These are phyloP conservation scores for Forbesichthys agassizii DNA, from an alignment of 2,113 vertebrate species.

Conservation along the genomic window DNA sequence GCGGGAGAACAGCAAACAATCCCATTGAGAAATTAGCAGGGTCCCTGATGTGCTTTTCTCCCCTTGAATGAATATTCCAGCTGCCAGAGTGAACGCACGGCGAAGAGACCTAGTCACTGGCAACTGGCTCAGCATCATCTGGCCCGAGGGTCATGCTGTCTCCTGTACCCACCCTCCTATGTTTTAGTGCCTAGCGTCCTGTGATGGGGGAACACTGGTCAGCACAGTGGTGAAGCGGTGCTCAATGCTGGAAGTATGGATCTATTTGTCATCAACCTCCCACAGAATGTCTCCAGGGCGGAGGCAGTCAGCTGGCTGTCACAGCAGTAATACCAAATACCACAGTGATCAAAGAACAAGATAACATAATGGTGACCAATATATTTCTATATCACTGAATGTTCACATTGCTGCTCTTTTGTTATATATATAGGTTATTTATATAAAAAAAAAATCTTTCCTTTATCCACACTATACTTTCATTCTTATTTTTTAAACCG, in stretches of 20 bases:
- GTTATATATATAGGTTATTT: too few species aligned
- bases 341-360: slow-evolving; percentile 15
- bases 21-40: slow-evolving; percentile 76
- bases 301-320: not conserved
- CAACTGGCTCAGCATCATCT: slow-evolving; percentile 69
- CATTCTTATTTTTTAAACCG: slow-evolving; percentile 13
- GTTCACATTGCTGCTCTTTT: not conserved
- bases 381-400: not conserved
- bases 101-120: slow-evolving; percentile 62
- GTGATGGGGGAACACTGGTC: slow-evolving; percentile 16
- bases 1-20: slow-evolving; percentile 70
- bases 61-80: slow-evolving; percentile 76
- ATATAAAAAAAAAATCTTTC: not conserved
- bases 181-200: slow-evolving; percentile 17
- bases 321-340: slow-evolving; percentile 15
- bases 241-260: not conserved
- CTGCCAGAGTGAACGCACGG: slow-evolving; percentile 61
- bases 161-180: slow-evolving; percentile 41
- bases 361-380: not conserved
- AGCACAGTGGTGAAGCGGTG: slow-evolving; percentile 1
- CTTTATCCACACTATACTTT: not conserved
- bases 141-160: slow-evolving; percentile 64
- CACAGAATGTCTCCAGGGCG: not conserved
- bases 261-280: slow-evolving; percentile 7
- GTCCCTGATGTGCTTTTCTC: slow-evolving; percentile 57